Base-by-base conservation (phyloP, 2,888 invertebrate genomes). In the Diachrysia chrysitis region DNA sequence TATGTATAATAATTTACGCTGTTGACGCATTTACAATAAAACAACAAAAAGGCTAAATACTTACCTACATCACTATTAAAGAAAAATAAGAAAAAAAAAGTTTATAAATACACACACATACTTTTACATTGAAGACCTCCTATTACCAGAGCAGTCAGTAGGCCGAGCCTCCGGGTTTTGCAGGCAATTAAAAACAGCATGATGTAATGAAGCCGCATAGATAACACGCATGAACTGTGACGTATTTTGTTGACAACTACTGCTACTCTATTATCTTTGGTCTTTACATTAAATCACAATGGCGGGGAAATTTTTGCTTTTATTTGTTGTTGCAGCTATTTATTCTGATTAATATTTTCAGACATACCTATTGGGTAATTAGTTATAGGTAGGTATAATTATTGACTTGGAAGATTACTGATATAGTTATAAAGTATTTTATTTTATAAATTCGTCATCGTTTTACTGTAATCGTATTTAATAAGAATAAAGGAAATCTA, bases 121-220 rank as follows among this genome's bases (percentile, higher is more conserved):
- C n/a, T n/a, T 7, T 4, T n/a, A 42, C n/a, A 42, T n/a, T n/a
- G 16, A 42, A 42, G 1, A 42, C n/a, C 0, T 2, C 7, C n/a
- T 7, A 6, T 42, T n/a, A 16, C 5, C 14, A 1, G 7, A 35
- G 29, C 25, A 48, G 37, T 58, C 25, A 62, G 25, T 16, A 60
- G 19, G 73, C 23, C 74, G 73, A 74, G 74, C 74, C 74, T 73
- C 74, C 77, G 37, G 7, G 61, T 37, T 5, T 2, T n/a, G 9
- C 48, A 32, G 32, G 32, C 23, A 19, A 19, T 0, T 25, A n/a
- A 55, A 59, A 58, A 57, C 46, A 54, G 48, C 57, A 76, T 77
- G 73, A 74, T 74, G 74, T 77, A 77, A 74, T 48, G 67, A 67
- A 63, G 32, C 67, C 63, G 2, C 51, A 29, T 25, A 53, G 23